Percentiles rank a stretch among this genome's conserved stretches.
These are phyloP conservation scores for Drosophila lacteicornis DNA, from an alignment of 1,140 invertebrate genomes.

Conservation along the genomic window DNA sequence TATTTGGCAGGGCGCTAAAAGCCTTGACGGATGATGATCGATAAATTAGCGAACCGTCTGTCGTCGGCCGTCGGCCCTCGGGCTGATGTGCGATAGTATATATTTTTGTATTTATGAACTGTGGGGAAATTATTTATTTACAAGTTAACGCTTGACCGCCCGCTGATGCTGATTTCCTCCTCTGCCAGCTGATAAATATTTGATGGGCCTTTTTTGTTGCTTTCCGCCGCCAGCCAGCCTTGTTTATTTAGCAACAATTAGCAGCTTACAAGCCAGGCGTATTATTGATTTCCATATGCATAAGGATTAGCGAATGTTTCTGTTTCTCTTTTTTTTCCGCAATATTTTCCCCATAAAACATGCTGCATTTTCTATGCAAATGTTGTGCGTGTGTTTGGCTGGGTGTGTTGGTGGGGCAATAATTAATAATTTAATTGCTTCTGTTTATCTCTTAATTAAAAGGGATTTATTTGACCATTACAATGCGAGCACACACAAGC, in stretches of 20 bases:
- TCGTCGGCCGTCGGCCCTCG: background rate
- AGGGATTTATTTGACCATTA: slow-evolving; percentile 80
- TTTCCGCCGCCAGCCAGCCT: slow-evolving; percentile 4
- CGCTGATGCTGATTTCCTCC: slow-evolving; percentile 33
- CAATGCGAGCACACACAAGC: slow-evolving; percentile 36
- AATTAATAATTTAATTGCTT: slow-evolving; percentile 85
- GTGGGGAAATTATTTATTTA: slow-evolving; percentile 44
- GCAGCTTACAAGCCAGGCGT: slow-evolving; percentile 71
- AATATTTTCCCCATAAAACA: slow-evolving; percentile 36
- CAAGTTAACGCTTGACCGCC: slow-evolving; percentile 51
- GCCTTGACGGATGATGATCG: slow-evolving; percentile 62
- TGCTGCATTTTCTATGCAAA: slow-evolving; percentile 54
- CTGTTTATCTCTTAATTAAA: slow-evolving; percentile 84
- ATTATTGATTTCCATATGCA: slow-evolving; percentile 64
- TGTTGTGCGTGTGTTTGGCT: slow-evolving; percentile 9
- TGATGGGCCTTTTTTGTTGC: slow-evolving; percentile 46
- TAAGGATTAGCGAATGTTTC: slow-evolving; percentile 38
- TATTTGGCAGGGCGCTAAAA: slow-evolving; percentile 62
- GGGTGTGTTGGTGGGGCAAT: slow-evolving; percentile 44
- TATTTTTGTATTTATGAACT: slow-evolving; percentile 35
- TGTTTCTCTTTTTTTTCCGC: background rate
- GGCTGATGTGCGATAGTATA: slow-evolving; percentile 15
- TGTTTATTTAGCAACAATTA: slow-evolving; percentile 78
- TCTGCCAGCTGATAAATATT: slow-evolving; percentile 54
- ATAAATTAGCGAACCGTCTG: slow-evolving; percentile 53